Conservation (phyloP, 35 echinoderm and acorn worm genomes). For the Eucidaris tribuloides region DNA sequence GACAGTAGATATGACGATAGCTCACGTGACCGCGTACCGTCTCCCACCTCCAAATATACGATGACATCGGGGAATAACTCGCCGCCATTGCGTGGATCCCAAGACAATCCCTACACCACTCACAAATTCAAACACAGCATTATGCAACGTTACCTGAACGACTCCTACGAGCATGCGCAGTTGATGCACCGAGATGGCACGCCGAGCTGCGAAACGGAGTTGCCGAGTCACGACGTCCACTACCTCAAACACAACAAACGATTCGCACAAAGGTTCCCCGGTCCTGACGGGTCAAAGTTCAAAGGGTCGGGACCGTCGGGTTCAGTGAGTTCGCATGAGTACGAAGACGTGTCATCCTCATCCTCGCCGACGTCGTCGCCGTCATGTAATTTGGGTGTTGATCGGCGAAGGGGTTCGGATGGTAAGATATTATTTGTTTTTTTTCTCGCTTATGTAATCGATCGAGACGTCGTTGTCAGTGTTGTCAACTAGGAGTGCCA, state of each 20-base stretch:
- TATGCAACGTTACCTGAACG: conserved; percentile 81
- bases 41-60: too few species aligned
- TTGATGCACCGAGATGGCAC: background rate
- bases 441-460: background rate
- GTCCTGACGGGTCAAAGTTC: conserved; percentile 11
- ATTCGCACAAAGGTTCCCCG: background rate
- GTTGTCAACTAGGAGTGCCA: too few species aligned
- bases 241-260: background rate
- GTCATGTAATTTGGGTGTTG: background rate
- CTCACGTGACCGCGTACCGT: too few species aligned
- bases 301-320: conserved; percentile 34
- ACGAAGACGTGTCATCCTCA: conserved; percentile 50
- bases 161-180: conserved; percentile 56
- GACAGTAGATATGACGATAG: too few species aligned
- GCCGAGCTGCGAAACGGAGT: background rate
- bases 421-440: background rate
- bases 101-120: too few species aligned
- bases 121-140: conserved; percentile 81
- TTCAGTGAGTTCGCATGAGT: conserved; percentile 75
- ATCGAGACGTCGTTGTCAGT: too few species aligned
- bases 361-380: background rate
- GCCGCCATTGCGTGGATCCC: too few species aligned
- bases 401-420: conserved; percentile 22
- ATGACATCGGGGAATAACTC: too few species aligned
- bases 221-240: background rate